Evolutionary conservation across 37 sponge, comb jelly and placozoan genomes (phyloP).

Genomic region (Haliclona indistincta): DNA sequence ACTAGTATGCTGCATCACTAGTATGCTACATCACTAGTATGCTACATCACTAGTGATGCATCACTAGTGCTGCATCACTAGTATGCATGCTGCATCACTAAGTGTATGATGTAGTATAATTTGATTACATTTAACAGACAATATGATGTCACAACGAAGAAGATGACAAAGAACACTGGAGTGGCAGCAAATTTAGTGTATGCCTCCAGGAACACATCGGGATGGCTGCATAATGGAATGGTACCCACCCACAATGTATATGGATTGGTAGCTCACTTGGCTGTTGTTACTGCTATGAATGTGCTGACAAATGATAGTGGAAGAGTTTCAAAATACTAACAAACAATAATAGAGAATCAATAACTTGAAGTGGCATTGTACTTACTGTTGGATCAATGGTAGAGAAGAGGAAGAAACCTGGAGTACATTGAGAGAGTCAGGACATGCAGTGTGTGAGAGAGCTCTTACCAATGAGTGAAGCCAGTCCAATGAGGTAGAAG

Average conservation of each 20-base stretch:
- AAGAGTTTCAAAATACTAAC: conserved; percentile 62
- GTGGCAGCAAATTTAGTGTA: conserved; percentile 23
- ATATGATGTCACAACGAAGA: conserved; percentile 64
- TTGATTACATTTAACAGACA: conserved; percentile 62
- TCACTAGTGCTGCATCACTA: no score
- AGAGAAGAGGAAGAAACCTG: background rate
- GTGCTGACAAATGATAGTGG: conserved; percentile 63
- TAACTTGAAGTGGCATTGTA: background rate
- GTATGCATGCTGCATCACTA: background rate
- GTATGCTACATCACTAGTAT: no score
- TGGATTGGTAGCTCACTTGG: conserved; percentile 64
- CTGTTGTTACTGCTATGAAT: conserved; percentile 77
- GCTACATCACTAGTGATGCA: no score
- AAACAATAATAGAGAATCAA: background rate
- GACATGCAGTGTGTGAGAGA: background rate
- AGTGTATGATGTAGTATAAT: no score
- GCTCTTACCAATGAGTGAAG: background rate
- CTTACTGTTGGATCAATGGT: conserved; percentile 34
- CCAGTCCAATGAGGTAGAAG: background rate
- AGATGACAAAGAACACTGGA: conserved; percentile 80
- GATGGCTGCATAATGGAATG: conserved; percentile 40
- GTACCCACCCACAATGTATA: no score
- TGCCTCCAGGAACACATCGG: conserved; percentile 87
- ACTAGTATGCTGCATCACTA: no score
- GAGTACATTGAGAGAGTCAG: background rate